phyloP scores from a whole-genome alignment of 2,888 invertebrate species.

The Cloeon dipterum region DNA sequence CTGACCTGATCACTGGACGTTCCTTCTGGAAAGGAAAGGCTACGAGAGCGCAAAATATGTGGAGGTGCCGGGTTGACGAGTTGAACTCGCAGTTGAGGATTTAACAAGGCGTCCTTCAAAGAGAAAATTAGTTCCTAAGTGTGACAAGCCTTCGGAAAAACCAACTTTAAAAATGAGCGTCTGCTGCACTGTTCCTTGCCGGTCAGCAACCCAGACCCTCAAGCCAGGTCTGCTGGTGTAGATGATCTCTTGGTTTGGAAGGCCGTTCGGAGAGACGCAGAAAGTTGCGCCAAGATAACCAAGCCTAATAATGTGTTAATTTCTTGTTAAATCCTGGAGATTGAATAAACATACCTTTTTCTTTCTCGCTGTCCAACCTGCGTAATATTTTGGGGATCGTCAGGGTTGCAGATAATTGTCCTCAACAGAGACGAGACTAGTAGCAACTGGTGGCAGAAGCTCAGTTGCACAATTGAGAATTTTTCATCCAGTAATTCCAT shows the following conservation, averaged over 20 bases:
- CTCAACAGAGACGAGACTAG: conserved; percentile 66
- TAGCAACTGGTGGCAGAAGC: conserved; percentile 37
- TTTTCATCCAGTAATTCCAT: conserved; percentile 61
- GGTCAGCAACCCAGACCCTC: conserved; percentile 61
- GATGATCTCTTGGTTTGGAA: conserved; percentile 26
- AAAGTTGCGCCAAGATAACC: conserved; percentile 40
- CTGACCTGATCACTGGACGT: too few species aligned
- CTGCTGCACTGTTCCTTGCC: conserved; percentile 51
- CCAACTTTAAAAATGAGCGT: conserved; percentile 61
- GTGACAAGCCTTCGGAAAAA: not conserved
- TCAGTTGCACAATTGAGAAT: conserved; percentile 65
- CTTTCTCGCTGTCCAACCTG: conserved; percentile 75
- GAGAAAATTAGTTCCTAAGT: not conserved
- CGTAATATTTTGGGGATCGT: conserved; percentile 23
- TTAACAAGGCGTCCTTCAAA: conserved; percentile 8
- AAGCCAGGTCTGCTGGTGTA: conserved; percentile 65
- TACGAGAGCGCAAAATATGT: conserved; percentile 2
- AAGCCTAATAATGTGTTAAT: conserved; percentile 16
- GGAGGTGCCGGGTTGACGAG: conserved; percentile 8
- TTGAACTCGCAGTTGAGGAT: conserved; percentile 19
- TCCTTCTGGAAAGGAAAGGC: too few species aligned
- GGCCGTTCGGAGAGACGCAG: conserved; percentile 26
- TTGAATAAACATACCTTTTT: conserved; percentile 34
- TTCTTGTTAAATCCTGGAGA: not conserved
- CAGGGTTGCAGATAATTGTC: conserved; percentile 38